phyloP scores from a whole-genome alignment of 2,888 invertebrate species.

The Nymphalis polychloros region DNA sequence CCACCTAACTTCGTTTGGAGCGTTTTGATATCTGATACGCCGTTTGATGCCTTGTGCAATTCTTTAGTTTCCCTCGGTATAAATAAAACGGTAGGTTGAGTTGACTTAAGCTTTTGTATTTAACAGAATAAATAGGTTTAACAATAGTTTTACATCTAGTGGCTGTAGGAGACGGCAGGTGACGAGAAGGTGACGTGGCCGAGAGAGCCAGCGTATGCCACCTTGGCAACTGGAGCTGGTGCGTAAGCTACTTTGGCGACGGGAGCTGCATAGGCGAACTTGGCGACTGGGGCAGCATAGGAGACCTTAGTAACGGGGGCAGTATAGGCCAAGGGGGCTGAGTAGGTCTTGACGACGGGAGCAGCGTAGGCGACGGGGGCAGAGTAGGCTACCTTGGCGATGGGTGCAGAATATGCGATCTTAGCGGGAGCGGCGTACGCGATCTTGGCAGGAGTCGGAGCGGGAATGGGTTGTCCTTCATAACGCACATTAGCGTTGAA shows the following conservation, averaged over 20 bases:
- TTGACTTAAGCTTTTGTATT: slow-evolving; percentile 39
- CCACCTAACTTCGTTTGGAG: slow-evolving; percentile 76
- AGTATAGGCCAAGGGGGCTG: slow-evolving; percentile 48
- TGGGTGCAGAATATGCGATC: slow-evolving; percentile 42
- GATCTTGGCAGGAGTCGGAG: slow-evolving; percentile 45
- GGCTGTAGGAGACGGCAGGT: slow-evolving; percentile 64
- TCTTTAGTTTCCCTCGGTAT: slow-evolving; percentile 55
- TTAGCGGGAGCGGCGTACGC: slow-evolving; percentile 38
- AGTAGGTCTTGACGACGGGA: slow-evolving; percentile 48
- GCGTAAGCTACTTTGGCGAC: slow-evolving; percentile 46
- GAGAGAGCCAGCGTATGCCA: slow-evolving; percentile 48
- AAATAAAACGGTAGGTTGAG: slow-evolving; percentile 53
- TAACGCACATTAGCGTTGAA: slow-evolving; percentile 75
- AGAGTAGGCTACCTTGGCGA: slow-evolving; percentile 41
- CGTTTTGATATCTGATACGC: slow-evolving; percentile 81
- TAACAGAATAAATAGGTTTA: slow-evolving; percentile 40
- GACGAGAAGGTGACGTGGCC: slow-evolving; percentile 53
- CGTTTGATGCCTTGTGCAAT: slow-evolving; percentile 72
- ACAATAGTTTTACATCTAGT: slow-evolving; percentile 52
- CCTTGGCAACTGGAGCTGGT: slow-evolving; percentile 44
- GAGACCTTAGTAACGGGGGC: slow-evolving; percentile 51
- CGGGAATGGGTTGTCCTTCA: slow-evolving; percentile 61
- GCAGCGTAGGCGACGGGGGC: slow-evolving; percentile 45
- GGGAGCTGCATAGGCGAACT: slow-evolving; percentile 48
- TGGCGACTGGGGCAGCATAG: slow-evolving; percentile 49